These are phyloP conservation scores for Cyaniris semiargus DNA, from an alignment of 2,888 invertebrate genomes.

Conservation along the genomic window DNA sequence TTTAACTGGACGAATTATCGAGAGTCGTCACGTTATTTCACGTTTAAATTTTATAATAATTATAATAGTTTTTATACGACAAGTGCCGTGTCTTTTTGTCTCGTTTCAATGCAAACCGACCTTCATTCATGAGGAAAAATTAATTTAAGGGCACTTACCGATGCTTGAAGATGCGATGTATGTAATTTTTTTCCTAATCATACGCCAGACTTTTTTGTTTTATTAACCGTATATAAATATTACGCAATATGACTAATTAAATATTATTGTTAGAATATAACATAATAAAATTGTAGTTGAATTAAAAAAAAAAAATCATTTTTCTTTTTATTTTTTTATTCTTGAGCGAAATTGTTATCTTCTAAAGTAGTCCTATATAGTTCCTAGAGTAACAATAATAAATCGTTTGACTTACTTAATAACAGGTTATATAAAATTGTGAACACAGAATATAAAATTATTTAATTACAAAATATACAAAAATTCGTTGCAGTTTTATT, in stretches of 20 bases:
- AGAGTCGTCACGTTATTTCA: no score
- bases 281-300: background rate
- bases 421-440: background rate
- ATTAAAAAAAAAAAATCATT: background rate
- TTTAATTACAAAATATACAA: slow-evolving; percentile 29
- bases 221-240: background rate
- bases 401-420: background rate
- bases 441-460: slow-evolving; percentile 7
- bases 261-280: no score
- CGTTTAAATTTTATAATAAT: no score
- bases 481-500: slow-evolving; percentile 25
- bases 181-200: no score
- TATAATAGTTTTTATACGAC: no score
- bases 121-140: no score
- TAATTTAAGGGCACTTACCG: no score
- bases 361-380: background rate
- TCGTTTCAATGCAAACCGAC: no score
- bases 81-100: no score
- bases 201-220: background rate
- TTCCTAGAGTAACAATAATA: background rate
- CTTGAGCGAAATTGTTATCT: background rate
- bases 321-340: background rate
- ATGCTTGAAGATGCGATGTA: no score
- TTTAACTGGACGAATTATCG: no score
- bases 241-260: background rate